Conservation (phyloP, 2,888 invertebrate species). For the Volucella inflata region DNA sequence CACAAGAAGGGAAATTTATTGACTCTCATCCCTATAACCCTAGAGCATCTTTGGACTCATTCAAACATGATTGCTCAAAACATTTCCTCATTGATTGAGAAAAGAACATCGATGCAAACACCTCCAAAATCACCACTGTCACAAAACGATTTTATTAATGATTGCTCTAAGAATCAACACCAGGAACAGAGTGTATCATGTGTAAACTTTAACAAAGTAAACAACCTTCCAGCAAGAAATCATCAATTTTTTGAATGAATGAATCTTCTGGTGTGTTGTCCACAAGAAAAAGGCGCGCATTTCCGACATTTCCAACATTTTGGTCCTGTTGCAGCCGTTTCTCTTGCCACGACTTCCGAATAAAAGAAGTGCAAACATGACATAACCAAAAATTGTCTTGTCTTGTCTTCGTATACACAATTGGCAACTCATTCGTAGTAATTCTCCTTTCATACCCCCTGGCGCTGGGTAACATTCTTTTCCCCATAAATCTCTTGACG, state of each 20-base stretch:
- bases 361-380: conserved; percentile 73
- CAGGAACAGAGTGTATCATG: not conserved
- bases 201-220: conserved; percentile 8
- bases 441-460: no score
- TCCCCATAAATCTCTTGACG: conserved; percentile 56
- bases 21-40: no score
- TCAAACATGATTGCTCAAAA: no score
- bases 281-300: conserved; percentile 65
- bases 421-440: not conserved
- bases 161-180: no score
- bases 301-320: conserved; percentile 5
- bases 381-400: conserved; percentile 70
- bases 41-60: no score
- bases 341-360: conserved; percentile 42
- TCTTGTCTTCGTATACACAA: conserved; percentile 61
- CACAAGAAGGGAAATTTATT: no score
- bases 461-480: not conserved
- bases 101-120: no score
- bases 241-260: conserved; percentile 26
- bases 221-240: not conserved
- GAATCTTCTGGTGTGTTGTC: conserved; percentile 11
- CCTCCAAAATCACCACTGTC: no score
- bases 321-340: conserved; percentile 50
- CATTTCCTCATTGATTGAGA: no score
- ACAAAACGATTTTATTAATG: no score